Evolutionary conservation across 1,140 invertebrate species (phyloP), one percentile per base, ranked within the genome.

Genomic region (Drosophila serrata): DNA sequence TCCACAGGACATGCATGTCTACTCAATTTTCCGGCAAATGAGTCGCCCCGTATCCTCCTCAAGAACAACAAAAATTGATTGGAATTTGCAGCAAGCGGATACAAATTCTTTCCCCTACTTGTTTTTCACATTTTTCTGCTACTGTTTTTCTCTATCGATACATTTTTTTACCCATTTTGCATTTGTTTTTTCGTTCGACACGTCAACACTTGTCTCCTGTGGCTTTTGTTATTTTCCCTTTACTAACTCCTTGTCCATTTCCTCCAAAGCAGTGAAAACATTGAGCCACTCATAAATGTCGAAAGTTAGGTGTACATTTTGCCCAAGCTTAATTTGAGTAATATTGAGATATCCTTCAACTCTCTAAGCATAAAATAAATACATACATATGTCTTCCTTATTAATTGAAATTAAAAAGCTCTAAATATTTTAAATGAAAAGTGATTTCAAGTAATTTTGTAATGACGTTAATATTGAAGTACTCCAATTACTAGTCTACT

Each of bases 1-100:
- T 63, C 49, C 60, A 31, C 79, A 55, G 84, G 81, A 90, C 81
- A 68, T 90, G 75, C 82, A 87, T 82, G 85, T 90, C 88, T 90
- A 75, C 76, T 86, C 90, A 91, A 91, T 91, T 91, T 91, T 91
- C 75, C 88, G 68, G 79, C 81, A 90, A 90, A 90, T 90, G 78
- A 90, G 69, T 81, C 65, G 51, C 58, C 64, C 65, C 65, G 61
- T 75, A 72, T 61, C 61, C 40, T 62, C 65, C 65, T 63, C 59
- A 43, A 68, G 48, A 81, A 61, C 75, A 64, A 78, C 62, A 72
- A 70, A 86, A 86, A 90, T 90, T 90, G 85, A 90, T 90, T 90
- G 85, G 81, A 90, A 90, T 90, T 82, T 79, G 72, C 86, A 90
- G 73, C 78, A 90, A 77, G 84, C 75, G 72, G 67, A 69, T 82